Conservation (phyloP, 2,113 vertebrate species). For the Onychorhynchus coronatus region DNA sequence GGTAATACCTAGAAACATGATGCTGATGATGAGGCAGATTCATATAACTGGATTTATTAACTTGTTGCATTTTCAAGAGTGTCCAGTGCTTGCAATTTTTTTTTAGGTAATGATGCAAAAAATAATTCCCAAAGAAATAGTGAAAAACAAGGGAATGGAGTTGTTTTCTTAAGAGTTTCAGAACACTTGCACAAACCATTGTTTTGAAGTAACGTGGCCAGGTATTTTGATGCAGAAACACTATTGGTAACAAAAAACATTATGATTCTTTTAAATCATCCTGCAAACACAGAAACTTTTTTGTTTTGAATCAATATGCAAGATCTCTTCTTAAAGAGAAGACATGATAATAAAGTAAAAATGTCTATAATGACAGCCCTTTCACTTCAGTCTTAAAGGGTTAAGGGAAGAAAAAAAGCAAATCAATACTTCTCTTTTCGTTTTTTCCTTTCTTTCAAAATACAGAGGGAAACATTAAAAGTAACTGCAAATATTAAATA, state of each 20-base stretch:
- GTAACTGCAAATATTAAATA: background rate
- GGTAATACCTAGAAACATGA: background rate
- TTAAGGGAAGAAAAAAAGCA: background rate
- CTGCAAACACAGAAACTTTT: background rate
- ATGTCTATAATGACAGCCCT: background rate
- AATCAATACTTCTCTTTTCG: background rate
- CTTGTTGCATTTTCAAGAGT: background rate
- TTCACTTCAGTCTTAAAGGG: background rate
- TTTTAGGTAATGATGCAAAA: background rate
- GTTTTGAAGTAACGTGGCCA: background rate
- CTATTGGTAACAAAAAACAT: background rate
- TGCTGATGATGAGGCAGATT: background rate
- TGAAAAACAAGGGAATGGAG: accelerated
- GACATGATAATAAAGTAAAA: background rate
- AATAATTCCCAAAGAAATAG: background rate
- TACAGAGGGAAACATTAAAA: background rate
- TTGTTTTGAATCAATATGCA: background rate
- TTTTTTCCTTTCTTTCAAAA: background rate
- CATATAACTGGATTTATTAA: background rate
- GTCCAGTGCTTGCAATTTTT: background rate
- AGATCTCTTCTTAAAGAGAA: background rate
- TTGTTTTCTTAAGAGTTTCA: background rate
- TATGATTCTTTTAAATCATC: background rate
- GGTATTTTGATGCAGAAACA: background rate
- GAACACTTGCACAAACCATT: background rate